Evolutionary conservation across 1,140 invertebrate species (phyloP), one percentile per base, ranked within the genome.

Genomic region (Listronotus oregonensis): DNA sequence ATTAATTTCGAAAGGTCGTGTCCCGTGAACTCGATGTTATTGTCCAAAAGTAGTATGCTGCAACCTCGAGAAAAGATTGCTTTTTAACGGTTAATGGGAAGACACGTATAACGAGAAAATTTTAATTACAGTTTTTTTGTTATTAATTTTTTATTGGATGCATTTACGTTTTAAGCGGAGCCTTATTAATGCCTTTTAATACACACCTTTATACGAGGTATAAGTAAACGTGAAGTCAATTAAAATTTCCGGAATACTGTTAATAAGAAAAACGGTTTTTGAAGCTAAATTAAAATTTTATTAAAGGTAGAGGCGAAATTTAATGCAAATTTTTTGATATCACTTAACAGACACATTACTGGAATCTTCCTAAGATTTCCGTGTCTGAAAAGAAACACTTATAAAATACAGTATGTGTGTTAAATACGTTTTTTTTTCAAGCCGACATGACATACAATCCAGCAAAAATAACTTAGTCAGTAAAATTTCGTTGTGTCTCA

Each of bases 1-100:
- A 66, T 66, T 66, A 66, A 66, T 66, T 66, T 52, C 55, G 46
- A 66, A 52, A 66, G 64, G 64, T 66, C 64, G 56, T 39, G 64
- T 66, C 55, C 64, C 46, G 62, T 64, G 62, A 64, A 64, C 62
- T 64, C 54, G 44, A 64, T 64, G 62, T 64, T 64, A 64, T 64
- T 64, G 62, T 64, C 62, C 62, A 64, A 64, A 64, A 64, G 51
- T 54, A 54, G 61, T 61, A 61, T 51, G 59, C 40, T 63, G 52
- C 39, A 56, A 58, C 39, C 62, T 64, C 46, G 39, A 34, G 44
- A 63, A 64, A 55, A 64, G 54, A 64, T 64, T 64, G 42, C 50
- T 64, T 58, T 64, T 64, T 64, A 64, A 64, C 62, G 55, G 62
- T 57, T 64, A 64, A 64, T 64, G 50, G 61, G 61, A 64, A 55